Base-by-base conservation (phyloP, 1,140 invertebrate species). In the Brachionus calyciflorus region DNA sequence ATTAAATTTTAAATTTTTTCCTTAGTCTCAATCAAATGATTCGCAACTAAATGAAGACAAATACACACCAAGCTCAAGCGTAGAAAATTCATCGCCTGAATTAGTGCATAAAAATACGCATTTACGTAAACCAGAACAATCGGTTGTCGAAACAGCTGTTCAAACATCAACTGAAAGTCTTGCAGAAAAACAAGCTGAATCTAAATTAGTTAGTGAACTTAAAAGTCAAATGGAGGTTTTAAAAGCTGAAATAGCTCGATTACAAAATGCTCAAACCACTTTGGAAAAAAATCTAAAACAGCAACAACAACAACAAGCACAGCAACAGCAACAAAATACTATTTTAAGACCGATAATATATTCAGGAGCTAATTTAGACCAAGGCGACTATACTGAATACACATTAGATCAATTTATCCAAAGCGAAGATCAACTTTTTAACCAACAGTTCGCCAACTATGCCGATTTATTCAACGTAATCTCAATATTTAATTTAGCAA, bases 261-360 rank as follows among this genome's bases (percentile, higher is more conserved):
- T 65, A 19, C 60, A 65, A 3, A 44, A 65, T 65, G 60, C 60
- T 26, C 60, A 65, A 37, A 14, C 19, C 12, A 44, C 37, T 6
- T 44, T 65, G 40, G 37, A 65, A 65, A 65, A 65, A 44, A 44
- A 44, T 44, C 40, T 65, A 26, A 65, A 65, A 21, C 37, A 65
- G 21, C 9, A 46, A 46, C 9, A 46, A 37, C 33, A 37, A 37
- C 4, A 5, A 37, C 33, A 37, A 37, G 4, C 3, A 37, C 55
- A 60, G n/a, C 33, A 37, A 37, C 33, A 37, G 33, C 55, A 60
- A 17, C 55, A 60, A 60, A 60, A 37, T 17, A 60, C 55, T 7
- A 19, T 60, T 5, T 30, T 60, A 28, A 60, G 55, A 33, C 55
- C 55, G 28, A 60, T 60, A 19, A 60, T 60, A n/a, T 60, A 60